Evolutionary conservation across 1,140 invertebrate species (phyloP), one percentile per base, ranked within the genome.

Genomic region (Drosophila rufa): DNA sequence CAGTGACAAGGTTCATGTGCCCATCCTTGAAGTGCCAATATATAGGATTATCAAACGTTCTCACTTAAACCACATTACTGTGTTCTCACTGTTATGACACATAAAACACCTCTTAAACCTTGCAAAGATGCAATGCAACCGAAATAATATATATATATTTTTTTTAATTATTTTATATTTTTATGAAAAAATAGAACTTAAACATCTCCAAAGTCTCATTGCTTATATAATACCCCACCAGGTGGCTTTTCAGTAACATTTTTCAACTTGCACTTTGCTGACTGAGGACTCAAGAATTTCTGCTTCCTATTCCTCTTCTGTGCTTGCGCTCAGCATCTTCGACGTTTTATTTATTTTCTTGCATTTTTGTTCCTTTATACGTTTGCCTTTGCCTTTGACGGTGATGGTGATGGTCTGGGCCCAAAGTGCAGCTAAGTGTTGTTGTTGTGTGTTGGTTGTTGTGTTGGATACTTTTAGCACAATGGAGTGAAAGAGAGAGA

Each of bases 381-480:
- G 51, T 17, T 68, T 47, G 9, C 58, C 25, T 30, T 62, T 9
- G 27, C 5, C 27, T 75, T 75, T 76, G 6, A 30, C 1, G 27
- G 27, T 30, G 33, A 36, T 11, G 33, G 33, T 36, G 33, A 56
- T 76, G 73, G 73, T 65, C 62, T 50, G 73, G 61, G 53, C 73
- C 73, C 74, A 76, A 76, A 76, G 73, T 76, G 74, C 74, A 55
- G 36, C 46, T 40, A 76, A 76, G 74, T 56, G 62, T 53, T 66
- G 67, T 51, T 66, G 66, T 42, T 60, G 43, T 43, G 61, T 38
- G n/a, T n/a, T n/a, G n/a, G 67, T 51, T 66, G 66, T 42, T 60
- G 43, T 43, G 61, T 38, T 76, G 60, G 53, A 76, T 76, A 75
- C 74, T 76, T 76, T 76, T 76, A 76, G 74, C 74, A 76, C 73